Base-by-base conservation (phyloP, 2,113 vertebrate genomes). In the Gadus macrocephalus region DNA sequence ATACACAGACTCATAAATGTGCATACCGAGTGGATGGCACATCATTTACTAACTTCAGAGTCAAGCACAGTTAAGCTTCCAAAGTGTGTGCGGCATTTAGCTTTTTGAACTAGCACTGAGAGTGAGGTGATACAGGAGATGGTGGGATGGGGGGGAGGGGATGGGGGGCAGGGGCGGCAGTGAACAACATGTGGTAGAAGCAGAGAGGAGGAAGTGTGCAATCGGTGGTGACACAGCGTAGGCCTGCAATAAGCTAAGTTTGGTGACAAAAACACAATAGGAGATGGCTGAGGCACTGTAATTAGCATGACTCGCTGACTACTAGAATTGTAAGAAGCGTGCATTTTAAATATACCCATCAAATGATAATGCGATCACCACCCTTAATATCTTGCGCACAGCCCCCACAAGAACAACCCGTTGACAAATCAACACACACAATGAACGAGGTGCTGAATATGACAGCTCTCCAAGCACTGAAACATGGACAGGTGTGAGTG, bases 231-330 rank as follows among this genome's bases (percentile, higher is more conserved):
- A 22, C 38, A 66, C n/a, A 15, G 7, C 49, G 15, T 53, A 62
- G 62, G 73, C 58, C 58, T 38, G 15, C 35, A 59, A 49, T 64
- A 67, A 69, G 77, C 42, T 56, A 67, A 3, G 0, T 55, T 66
- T 71, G 27, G 59, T 76, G 71, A 71, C 22, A 62, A 35, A 11
- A 68, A 6, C 27, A 68, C 38, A 8, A 35, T 67, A 79, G 76
- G 66, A 76, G 59, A 68, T 56, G 62, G 62, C 58, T 19, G 60
- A 49, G 11, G 59, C 66, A 64, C 49, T 7, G 0, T 65, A 67
- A 71, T 70, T 63, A 75, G 72, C 49, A 59, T 62, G 15, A 74
- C 15, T 64, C 2, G 62, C 7, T 6, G 70, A 69, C 25, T 42
- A 59, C 56, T 59, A 68, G 9, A 49, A 49, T 49, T 49, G 42